These are phyloP conservation scores for Xenopus borealis DNA, from an alignment of 2,113 vertebrate genomes.

Conservation along the genomic window DNA sequence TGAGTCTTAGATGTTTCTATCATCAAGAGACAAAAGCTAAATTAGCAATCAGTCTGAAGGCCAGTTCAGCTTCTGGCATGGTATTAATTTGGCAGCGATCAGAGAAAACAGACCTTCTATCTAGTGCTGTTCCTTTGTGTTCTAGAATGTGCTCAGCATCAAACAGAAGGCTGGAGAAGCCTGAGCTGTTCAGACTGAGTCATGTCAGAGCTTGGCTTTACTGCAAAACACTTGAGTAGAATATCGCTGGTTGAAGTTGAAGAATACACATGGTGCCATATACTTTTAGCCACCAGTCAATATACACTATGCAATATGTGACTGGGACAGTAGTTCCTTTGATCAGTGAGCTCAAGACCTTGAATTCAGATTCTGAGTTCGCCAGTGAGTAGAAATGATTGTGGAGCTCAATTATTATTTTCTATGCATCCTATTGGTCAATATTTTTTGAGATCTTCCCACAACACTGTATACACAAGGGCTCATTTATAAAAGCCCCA, in stretches of 20 bases:
- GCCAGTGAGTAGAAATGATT: too few species aligned
- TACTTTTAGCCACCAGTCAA: too few species aligned
- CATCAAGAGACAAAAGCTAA: constrained; percentile 43
- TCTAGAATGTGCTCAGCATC: constrained; percentile 4
- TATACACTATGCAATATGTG: too few species aligned
- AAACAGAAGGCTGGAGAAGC: neutral
- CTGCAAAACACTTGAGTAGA: neutral
- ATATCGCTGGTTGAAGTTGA: neutral
- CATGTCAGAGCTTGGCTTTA: neutral
- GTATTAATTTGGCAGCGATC: constrained; percentile 40
- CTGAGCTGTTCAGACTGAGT: neutral
- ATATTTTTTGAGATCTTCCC: too few species aligned
- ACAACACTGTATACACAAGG: too few species aligned
- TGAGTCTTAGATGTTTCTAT: constrained; percentile 36
- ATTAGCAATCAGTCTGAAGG: constrained; percentile 43
- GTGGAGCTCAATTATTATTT: too few species aligned
- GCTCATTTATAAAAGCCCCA: too few species aligned
- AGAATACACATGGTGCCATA: too few species aligned
- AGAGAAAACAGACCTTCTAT: constrained; percentile 11
- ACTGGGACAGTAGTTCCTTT: too few species aligned
- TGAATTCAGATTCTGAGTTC: too few species aligned
- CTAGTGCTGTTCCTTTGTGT: constrained; percentile 25
- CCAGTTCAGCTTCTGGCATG: constrained; percentile 28
- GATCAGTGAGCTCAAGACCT: too few species aligned
- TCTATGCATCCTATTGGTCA: too few species aligned